These are phyloP conservation scores for Aldrovandia affinis DNA, from an alignment of 2,797 vertebrate genomes.

Conservation along the genomic window DNA sequence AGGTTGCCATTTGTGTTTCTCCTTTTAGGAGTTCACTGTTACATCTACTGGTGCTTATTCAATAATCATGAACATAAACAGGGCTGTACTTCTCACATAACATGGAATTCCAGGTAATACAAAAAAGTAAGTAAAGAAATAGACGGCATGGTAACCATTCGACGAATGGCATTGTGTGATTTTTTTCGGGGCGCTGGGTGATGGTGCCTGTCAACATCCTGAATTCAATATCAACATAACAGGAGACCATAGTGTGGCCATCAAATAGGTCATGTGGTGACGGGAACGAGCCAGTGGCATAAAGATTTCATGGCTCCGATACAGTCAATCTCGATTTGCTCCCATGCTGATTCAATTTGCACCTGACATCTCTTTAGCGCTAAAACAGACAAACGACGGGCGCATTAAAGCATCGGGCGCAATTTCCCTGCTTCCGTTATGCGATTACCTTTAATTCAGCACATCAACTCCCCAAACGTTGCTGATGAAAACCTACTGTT, in stretches of 20 bases:
- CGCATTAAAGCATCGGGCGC: constrained; percentile 52
- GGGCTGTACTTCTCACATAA: background rate
- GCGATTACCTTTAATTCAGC: constrained; percentile 71
- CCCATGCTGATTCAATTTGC: constrained; percentile 70
- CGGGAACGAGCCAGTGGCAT: constrained; percentile 39
- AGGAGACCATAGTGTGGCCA: background rate
- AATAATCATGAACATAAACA: background rate
- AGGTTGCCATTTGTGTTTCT: background rate
- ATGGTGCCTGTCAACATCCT: background rate
- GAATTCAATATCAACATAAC: background rate
- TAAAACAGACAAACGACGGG: constrained; percentile 71
- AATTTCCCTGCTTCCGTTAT: constrained; percentile 64
- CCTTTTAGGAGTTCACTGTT: too few relatives aligned
- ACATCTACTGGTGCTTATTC: background rate
- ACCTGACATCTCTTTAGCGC: constrained; percentile 67
- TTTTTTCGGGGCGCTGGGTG: background rate
- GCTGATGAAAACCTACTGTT: constrained; percentile 43
- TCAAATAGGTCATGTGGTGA: background rate
- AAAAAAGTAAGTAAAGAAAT: background rate
- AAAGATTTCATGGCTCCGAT: constrained; percentile 33
- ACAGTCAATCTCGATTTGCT: constrained; percentile 62
- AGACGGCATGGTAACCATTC: background rate
- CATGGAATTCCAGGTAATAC: background rate
- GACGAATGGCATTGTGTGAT: background rate
- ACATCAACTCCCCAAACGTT: constrained; percentile 57